Conservation (phyloP, 1,140 invertebrate species). For the Pseudomyrmex cubaensis region DNA sequence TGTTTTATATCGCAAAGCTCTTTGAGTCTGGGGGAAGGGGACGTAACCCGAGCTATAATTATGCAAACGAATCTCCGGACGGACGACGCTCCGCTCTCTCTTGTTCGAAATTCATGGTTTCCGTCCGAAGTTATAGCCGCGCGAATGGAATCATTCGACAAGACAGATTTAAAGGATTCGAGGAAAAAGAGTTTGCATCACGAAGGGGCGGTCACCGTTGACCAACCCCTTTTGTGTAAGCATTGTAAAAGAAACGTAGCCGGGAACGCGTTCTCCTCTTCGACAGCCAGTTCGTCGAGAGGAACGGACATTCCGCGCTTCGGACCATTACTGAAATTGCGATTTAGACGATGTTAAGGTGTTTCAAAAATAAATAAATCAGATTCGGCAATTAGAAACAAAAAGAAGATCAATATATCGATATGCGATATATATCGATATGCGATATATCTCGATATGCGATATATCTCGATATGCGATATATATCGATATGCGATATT, state of each 20-base stretch:
- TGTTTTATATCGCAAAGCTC: conserved; percentile 31
- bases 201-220: conserved; percentile 65
- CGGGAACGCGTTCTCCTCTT: conserved; percentile 8
- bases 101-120: conserved; percentile 19
- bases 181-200: conserved; percentile 57
- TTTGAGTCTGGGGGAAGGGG: background rate
- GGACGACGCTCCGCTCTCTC: background rate
- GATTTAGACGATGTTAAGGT: no score
- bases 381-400: no score
- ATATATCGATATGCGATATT: no score
- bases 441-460: no score
- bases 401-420: no score
- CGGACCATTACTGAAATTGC: conserved; percentile 7
- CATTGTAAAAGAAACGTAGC: conserved; percentile 28
- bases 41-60: conserved; percentile 21
- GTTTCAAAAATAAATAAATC: conserved; percentile 10
- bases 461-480: no score
- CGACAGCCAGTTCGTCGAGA: background rate
- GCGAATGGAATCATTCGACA: conserved; percentile 45
- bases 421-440: no score
- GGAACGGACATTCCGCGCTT: background rate
- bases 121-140: conserved; percentile 39
- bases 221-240: conserved; percentile 70
- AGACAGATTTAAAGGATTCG: conserved; percentile 63
- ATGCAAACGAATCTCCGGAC: conserved; percentile 45